Evolutionary conservation across 2,797 vertebrate genomes (phyloP).

Genomic region (Lycodopsis pacificus): DNA sequence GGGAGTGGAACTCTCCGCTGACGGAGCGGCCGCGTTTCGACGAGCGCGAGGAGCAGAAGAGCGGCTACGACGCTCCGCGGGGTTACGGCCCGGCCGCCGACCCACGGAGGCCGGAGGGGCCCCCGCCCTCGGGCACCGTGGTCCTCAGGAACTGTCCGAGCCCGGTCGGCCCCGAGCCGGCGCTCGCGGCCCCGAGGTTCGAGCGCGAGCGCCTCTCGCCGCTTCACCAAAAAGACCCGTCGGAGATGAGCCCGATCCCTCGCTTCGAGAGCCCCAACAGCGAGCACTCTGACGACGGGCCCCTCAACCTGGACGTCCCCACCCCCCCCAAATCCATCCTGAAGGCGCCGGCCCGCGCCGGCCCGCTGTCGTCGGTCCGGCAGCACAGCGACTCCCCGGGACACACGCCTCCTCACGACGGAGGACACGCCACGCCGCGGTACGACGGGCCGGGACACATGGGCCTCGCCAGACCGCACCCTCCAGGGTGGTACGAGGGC

Average conservation of each 20-base stretch:
- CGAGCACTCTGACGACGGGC: slow-evolving; percentile 82
- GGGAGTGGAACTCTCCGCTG: slow-evolving; percentile 80
- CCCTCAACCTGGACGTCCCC: slow-evolving; percentile 59
- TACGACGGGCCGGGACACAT: slow-evolving; percentile 83
- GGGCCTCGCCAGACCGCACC: slow-evolving; percentile 80
- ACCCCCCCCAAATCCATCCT: slow-evolving; percentile 73
- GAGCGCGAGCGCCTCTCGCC: slow-evolving; percentile 84
- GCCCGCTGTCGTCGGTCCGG: background rate
- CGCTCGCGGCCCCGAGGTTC: slow-evolving; percentile 72
- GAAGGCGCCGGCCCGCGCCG: slow-evolving; percentile 30
- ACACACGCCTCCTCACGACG: slow-evolving; percentile 80
- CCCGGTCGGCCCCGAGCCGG: background rate
- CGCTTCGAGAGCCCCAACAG: slow-evolving; percentile 87
- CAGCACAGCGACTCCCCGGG: slow-evolving; percentile 76
- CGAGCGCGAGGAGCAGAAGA: slow-evolving; percentile 78
- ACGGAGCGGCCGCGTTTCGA: slow-evolving; percentile 71
- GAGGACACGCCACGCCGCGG: slow-evolving; percentile 79
- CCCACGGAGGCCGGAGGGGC: slow-evolving; percentile 84
- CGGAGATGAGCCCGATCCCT: slow-evolving; percentile 75
- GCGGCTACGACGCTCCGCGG: slow-evolving; percentile 73
- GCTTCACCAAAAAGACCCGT: slow-evolving; percentile 70
- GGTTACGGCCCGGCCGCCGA: slow-evolving; percentile 52
- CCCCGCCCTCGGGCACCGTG: slow-evolving; percentile 68
- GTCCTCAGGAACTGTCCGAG: background rate
- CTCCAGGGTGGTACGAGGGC: slow-evolving; percentile 77